phyloP scores from a whole-genome alignment of 2,113 vertebrate species.

The Pholis gunnellus region DNA sequence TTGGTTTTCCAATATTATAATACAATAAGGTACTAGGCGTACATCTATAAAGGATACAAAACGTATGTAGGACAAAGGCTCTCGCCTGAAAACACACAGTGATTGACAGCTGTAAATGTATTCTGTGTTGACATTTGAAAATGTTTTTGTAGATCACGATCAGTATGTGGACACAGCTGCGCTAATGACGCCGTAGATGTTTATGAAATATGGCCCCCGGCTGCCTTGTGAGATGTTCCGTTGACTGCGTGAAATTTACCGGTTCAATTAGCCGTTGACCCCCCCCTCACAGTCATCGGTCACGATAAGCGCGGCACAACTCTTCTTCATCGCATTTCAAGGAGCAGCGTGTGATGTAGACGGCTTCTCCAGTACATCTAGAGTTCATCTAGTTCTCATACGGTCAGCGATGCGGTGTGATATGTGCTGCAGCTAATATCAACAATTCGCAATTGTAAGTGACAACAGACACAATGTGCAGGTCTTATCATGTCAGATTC shows the following conservation, averaged over 20 bases:
- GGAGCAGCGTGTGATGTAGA: not conserved
- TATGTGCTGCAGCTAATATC: not conserved
- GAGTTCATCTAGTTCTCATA: not conserved
- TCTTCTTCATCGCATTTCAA: constrained; percentile 24
- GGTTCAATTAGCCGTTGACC: constrained; percentile 61
- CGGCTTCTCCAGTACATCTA: not conserved
- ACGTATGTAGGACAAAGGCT: not conserved
- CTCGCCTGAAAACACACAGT: not conserved
- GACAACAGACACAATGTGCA: constrained; percentile 17
- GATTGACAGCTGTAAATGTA: not conserved
- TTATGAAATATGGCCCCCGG: not conserved
- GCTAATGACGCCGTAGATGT: constrained; percentile 8
- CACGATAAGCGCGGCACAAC: constrained; percentile 26
- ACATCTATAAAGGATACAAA: not conserved
- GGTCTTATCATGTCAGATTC: not conserved
- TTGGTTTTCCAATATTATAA: not conserved
- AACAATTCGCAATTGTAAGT: constrained; percentile 12
- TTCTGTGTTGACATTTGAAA: not conserved
- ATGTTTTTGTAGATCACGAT: not conserved
- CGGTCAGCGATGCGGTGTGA: not conserved
- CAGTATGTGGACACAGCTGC: not conserved
- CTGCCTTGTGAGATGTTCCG: constrained; percentile 7
- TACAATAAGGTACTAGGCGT: not conserved
- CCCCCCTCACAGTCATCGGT: constrained; percentile 19
- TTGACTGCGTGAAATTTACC: constrained; percentile 46